These are phyloP conservation scores for Apostichopus japonicus DNA, from an alignment of 35 echinoderm and acorn worm species.

Conservation along the genomic window DNA sequence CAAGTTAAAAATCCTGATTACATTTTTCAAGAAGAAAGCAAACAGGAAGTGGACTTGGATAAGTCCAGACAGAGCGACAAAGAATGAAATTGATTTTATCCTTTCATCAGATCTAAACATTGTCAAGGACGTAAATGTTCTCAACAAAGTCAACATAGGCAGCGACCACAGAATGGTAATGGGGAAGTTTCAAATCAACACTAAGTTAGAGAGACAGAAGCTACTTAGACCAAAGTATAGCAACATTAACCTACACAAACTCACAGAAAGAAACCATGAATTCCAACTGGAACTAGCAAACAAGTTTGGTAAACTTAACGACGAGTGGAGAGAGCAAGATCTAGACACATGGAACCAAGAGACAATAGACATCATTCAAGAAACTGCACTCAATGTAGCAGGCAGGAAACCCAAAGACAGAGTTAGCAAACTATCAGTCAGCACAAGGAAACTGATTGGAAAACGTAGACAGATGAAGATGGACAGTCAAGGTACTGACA, in stretches of 20 bases:
- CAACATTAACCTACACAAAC: conserved; percentile 13
- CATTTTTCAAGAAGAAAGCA: conserved; percentile 59
- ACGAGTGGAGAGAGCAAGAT: neutral
- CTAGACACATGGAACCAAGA: neutral
- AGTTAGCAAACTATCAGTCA: neutral
- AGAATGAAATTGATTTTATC: conserved; percentile 59
- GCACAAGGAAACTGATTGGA: neutral
- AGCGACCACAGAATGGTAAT: conserved; percentile 49
- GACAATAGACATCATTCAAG: neutral
- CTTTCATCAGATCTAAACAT: neutral
- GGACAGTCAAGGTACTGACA: neutral
- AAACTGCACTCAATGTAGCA: neutral
- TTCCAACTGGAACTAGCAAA: conserved; percentile 26
- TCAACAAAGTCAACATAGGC: conserved; percentile 5
- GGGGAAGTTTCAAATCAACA: conserved; percentile 20
- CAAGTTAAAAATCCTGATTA: conserved; percentile 59
- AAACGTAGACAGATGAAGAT: neutral
- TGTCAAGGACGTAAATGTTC: neutral
- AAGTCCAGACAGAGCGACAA: conserved; percentile 18
- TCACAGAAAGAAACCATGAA: neutral
- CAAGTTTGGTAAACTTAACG: neutral
- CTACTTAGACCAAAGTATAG: conserved; percentile 39
- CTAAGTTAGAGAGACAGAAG: conserved; percentile 35
- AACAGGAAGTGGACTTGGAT: conserved; percentile 49
- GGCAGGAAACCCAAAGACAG: neutral